Evolutionary conservation across 2,797 vertebrate species (phyloP).

Genomic region (Vipera ursinii): DNA sequence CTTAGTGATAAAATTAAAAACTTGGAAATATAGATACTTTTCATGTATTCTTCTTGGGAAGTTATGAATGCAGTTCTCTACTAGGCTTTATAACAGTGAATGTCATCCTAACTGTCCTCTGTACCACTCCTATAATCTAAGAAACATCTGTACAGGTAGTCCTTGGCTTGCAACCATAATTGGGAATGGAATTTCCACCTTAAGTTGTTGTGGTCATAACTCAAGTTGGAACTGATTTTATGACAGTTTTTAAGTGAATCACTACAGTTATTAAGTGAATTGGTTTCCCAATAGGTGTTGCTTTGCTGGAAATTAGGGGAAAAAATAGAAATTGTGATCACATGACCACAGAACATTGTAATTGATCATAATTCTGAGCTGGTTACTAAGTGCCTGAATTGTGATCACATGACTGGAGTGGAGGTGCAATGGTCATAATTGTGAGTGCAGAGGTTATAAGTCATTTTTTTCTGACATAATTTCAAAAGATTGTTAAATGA

Average conservation of each 20-base stretch:
- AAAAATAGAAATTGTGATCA: too few relatives aligned
- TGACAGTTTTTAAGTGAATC: not conserved
- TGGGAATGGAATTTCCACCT: not conserved
- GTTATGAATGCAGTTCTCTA: not conserved
- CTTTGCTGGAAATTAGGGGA: not conserved
- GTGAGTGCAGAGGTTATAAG: not conserved
- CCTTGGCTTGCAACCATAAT: not conserved
- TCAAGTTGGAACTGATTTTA: not conserved
- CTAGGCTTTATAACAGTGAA: not conserved
- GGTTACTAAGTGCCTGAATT: too few relatives aligned
- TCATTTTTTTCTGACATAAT: not conserved
- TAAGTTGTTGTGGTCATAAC: not conserved
- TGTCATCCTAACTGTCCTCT: not conserved
- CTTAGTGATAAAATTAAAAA: slow-evolving; percentile 19
- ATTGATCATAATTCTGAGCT: too few relatives aligned
- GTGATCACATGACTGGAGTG: too few relatives aligned
- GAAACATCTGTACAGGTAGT: not conserved
- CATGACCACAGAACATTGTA: too few relatives aligned
- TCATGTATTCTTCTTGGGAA: not conserved
- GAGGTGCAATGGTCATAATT: not conserved
- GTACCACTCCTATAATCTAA: not conserved
- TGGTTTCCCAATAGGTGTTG: too few relatives aligned
- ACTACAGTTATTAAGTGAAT: not conserved
- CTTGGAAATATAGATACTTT: not conserved
- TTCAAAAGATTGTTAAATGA: not conserved